Percentiles rank a stretch among this genome's conserved stretches.
phyloP scores from a whole-genome alignment of 1,140 invertebrate species.

The Saccostrea cuccullata region DNA sequence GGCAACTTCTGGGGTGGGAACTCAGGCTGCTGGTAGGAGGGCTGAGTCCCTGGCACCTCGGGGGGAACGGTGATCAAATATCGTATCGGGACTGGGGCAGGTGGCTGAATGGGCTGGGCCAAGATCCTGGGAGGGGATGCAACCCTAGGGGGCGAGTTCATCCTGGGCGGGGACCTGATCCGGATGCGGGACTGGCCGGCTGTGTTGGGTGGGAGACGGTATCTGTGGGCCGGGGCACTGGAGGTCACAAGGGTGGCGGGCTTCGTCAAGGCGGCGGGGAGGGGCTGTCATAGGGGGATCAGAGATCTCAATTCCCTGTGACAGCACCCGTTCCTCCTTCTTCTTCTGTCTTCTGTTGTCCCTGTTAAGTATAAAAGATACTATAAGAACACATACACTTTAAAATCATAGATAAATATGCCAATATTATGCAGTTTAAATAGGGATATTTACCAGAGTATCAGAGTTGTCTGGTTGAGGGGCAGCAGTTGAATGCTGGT shows the following conservation, averaged over 20 bases:
- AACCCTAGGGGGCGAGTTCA: neutral
- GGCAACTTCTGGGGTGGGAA: too few species aligned
- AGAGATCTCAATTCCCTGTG: neutral
- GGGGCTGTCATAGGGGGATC: slow-evolving; percentile 7
- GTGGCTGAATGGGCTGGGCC: neutral
- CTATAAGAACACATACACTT: neutral
- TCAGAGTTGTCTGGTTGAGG: neutral
- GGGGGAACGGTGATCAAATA: too few species aligned
- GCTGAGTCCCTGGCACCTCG: too few species aligned
- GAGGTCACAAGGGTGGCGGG: neutral
- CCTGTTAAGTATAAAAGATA: neutral
- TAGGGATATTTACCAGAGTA: neutral
- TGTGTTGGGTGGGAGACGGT: neutral
- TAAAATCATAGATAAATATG: too few species aligned
- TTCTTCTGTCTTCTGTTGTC: neutral
- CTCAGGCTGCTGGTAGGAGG: too few species aligned
- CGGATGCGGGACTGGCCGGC: neutral
- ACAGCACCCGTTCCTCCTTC: neutral
- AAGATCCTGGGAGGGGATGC: neutral
- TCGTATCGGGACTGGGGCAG: neutral
- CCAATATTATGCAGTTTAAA: neutral
- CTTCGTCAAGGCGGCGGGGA: neutral
- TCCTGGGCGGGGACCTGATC: neutral
- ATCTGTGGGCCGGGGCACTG: neutral
- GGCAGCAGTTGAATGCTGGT: neutral